Evolutionary conservation across 2,888 invertebrate genomes (phyloP).

Genomic region (Chymomyza fuscimana): DNA sequence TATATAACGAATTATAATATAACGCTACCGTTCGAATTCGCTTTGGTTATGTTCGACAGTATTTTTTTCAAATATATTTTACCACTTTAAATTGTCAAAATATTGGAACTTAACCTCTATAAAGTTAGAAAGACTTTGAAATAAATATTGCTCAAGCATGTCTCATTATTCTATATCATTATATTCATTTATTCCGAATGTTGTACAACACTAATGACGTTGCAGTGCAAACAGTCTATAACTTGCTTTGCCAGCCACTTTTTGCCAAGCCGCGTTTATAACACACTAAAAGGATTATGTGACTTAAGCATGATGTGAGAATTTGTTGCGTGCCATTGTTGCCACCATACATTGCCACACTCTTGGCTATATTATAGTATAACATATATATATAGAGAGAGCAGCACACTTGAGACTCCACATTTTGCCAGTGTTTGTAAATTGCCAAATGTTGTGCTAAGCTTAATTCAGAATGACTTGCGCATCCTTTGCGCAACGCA

Average conservation of each 20-base stretch:
- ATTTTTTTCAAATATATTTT: too few species aligned
- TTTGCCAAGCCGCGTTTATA: slow-evolving; percentile 35
- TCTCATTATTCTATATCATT: too few species aligned
- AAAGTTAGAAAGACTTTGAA: too few species aligned
- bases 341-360: neutral
- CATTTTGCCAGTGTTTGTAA: slow-evolving; percentile 32
- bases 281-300: slow-evolving; percentile 71
- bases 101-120: too few species aligned
- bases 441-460: slow-evolving; percentile 42
- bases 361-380: too few species aligned
- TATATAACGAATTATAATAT: too few species aligned
- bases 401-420: neutral
- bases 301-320: slow-evolving; percentile 68
- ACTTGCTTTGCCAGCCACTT: slow-evolving; percentile 29
- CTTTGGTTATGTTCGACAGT: too few species aligned
- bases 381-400: too few species aligned
- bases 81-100: too few species aligned
- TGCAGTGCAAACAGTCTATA: neutral
- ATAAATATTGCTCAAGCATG: too few species aligned
- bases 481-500: slow-evolving; percentile 28
- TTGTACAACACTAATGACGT: neutral
- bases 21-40: too few species aligned
- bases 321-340: slow-evolving; percentile 59
- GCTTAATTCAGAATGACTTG: slow-evolving; percentile 9
- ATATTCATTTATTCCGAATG: neutral